Conservation (phyloP, 2,888 invertebrate species). For the Nephrocerus scutellatus region DNA sequence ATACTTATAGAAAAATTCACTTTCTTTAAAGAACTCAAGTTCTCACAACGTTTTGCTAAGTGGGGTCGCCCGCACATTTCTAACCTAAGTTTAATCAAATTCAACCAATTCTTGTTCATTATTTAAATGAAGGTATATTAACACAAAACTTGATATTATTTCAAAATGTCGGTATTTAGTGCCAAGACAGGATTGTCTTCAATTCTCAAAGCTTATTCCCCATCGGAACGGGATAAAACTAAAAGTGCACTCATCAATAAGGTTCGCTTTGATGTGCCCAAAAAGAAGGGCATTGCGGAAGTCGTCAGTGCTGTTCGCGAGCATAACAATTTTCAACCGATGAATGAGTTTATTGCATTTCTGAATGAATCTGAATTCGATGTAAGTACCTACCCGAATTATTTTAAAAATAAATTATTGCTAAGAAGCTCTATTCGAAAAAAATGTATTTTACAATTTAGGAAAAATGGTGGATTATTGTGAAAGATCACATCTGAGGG, state of each 20-base stretch:
- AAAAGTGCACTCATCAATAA: slow-evolving; percentile 38
- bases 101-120: no score
- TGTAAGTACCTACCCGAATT: slow-evolving; percentile 27
- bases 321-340: slow-evolving; percentile 28
- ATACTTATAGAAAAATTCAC: no score
- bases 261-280: slow-evolving; percentile 39
- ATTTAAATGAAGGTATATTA: no score
- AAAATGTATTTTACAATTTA: no score
- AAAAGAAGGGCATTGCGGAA: slow-evolving; percentile 32
- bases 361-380: slow-evolving; percentile 29
- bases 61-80: no score
- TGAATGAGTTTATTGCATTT: slow-evolving; percentile 36
- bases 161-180: slow-evolving; percentile 39
- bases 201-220: slow-evolving; percentile 37
- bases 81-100: no score
- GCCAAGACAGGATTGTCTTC: slow-evolving; percentile 38
- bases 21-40: no score
- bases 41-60: no score
- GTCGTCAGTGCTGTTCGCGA: slow-evolving; percentile 32
- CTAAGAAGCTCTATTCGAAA: not conserved
- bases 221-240: slow-evolving; percentile 37
- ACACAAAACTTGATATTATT: no score
- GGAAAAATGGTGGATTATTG: no score
- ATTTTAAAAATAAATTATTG: no score
- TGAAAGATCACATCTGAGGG: no score